A percentile compares a stretch with the other conserved stretches of the same genome.
Evolutionary conservation across 2,113 vertebrate genomes (phyloP).

Genomic region (Saccopteryx leptura): DNA sequence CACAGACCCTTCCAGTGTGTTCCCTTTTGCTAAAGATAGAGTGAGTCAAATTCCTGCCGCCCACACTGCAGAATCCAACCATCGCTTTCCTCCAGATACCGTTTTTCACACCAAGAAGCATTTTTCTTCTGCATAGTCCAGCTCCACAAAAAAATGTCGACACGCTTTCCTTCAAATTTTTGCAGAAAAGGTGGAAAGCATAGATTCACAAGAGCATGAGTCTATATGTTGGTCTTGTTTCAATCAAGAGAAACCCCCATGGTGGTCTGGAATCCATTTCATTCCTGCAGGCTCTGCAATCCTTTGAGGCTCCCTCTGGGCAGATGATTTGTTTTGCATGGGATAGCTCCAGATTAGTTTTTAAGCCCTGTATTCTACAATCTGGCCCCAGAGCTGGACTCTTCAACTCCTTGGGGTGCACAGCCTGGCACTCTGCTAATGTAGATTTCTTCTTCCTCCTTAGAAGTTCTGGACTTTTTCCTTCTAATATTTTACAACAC

Average conservation of each 20-base stretch:
- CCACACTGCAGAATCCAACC: not conserved
- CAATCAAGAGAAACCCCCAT: conserved; percentile 39
- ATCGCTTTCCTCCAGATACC: not conserved
- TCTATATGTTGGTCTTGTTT: conserved; percentile 54
- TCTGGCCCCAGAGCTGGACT: conserved; percentile 62
- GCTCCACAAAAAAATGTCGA: not conserved
- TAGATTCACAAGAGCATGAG: not conserved
- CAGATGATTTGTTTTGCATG: conserved; percentile 31
- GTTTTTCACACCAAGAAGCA: not conserved
- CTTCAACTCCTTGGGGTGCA: not conserved
- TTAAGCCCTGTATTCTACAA: conserved; percentile 54
- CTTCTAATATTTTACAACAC: conserved; percentile 1
- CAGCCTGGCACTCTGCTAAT: conserved; percentile 53
- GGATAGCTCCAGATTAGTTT: conserved; percentile 56
- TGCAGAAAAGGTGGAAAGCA: not conserved
- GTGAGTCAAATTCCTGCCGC: not conserved
- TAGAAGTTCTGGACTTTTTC: conserved; percentile 17
- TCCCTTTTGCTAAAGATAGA: not conserved
- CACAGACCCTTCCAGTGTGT: not conserved
- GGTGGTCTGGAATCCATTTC: conserved; percentile 65
- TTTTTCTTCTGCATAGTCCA: not conserved
- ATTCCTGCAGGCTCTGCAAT: not conserved
- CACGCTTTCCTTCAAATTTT: not conserved
- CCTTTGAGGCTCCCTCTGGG: conserved; percentile 56
- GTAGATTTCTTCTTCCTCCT: conserved; percentile 69